phyloP scores from a whole-genome alignment of 2,888 invertebrate genomes.

The Acanthosepion esculentum region DNA sequence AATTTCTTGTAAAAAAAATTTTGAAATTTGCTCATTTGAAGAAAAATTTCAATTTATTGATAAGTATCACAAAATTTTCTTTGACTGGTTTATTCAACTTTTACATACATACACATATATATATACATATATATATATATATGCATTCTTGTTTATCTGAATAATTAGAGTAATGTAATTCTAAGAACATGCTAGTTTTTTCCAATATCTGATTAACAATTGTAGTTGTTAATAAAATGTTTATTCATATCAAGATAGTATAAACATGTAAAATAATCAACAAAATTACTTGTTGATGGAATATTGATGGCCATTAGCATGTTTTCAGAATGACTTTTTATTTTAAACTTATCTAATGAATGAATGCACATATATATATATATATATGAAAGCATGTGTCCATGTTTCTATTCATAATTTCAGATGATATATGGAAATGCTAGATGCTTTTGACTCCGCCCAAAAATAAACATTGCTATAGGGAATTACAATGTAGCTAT shows the following conservation, averaged over 20 bases:
- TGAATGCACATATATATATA: too few species aligned
- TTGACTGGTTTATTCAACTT: not conserved
- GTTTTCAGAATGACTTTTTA: too few species aligned
- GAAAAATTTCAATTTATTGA: not conserved
- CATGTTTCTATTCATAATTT: not conserved
- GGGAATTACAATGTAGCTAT: not conserved
- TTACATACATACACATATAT: not conserved
- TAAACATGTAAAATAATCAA: too few species aligned
- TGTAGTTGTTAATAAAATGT: not conserved
- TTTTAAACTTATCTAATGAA: too few species aligned
- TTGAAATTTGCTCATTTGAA: not conserved
- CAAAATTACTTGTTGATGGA: too few species aligned
- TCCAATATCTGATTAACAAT: not conserved
- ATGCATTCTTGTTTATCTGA: not conserved
- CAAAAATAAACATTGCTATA: not conserved
- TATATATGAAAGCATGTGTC: too few species aligned
- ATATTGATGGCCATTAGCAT: too few species aligned
- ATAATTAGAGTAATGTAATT: not conserved
- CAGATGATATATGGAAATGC: not conserved
- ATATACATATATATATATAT: not conserved
- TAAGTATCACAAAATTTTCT: not conserved
- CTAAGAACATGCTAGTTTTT: not conserved
- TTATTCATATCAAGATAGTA: not conserved
- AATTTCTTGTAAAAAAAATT: not conserved
- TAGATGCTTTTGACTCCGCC: not conserved